Evolutionary conservation across 2,113 vertebrate genomes (phyloP).

Genomic region (Numida meleagris): DNA sequence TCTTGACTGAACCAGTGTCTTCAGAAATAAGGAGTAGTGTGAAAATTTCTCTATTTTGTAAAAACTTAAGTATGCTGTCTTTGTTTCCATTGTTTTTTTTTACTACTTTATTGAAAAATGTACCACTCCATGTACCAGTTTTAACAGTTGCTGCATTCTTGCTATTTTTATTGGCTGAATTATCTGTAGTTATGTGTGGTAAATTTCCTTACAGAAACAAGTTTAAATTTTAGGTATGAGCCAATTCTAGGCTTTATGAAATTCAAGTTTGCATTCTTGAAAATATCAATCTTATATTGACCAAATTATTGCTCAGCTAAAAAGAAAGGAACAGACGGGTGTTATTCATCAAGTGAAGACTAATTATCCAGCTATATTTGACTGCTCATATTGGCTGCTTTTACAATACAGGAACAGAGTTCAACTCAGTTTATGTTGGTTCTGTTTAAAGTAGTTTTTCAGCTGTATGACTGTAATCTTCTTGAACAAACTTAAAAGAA

Average conservation of each 20-base stretch:
- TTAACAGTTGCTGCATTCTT: neutral
- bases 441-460: neutral
- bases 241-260: neutral
- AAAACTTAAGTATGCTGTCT: neutral
- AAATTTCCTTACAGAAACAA: neutral
- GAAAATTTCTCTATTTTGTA: neutral
- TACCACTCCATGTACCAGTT: neutral
- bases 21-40: neutral
- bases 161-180: neutral
- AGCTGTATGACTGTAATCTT: neutral
- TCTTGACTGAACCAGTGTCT: neutral
- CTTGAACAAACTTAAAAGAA: neutral
- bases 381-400: neutral
- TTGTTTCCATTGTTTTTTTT: conserved; percentile 4
- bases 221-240: neutral
- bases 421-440: neutral
- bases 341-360: neutral
- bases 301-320: neutral
- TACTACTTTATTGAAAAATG: neutral
- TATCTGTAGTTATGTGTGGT: neutral
- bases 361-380: conserved; percentile 22
- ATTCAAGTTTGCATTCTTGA: neutral
- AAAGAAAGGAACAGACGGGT: neutral
- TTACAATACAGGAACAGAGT: neutral
- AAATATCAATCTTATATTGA: neutral